Base-by-base conservation (phyloP, 2,113 vertebrate species). In the Ramphastos sulfuratus region DNA sequence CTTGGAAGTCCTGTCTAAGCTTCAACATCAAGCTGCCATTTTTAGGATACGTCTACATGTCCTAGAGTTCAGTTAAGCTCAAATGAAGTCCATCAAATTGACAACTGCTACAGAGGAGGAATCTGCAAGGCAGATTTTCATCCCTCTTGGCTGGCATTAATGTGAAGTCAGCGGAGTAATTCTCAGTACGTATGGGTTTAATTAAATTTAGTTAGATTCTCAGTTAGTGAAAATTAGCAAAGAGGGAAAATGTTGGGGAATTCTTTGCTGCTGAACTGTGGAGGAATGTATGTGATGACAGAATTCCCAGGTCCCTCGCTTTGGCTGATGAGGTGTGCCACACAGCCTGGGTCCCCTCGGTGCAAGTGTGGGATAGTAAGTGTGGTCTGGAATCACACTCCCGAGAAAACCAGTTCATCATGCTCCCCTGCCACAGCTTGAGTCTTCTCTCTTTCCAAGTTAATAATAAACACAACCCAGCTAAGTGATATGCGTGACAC, bases 391-490 rank as follows among this genome's bases (percentile, higher is more conserved):
- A 78, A 87, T 60, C 6, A 5, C 18, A 15, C 89, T 77, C 91
- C 81, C 0, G 3, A 82, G 92, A 80, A 52, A 81, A 50, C 48
- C 74, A 60, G 88, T 61, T 82, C 2, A 1, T 84, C 59, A 6
- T 7, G 81, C 84, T 94, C 66, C 88, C 0, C 28, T 18, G 1
- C 59, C 0, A 0, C 11, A 1, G 54, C 75, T 90, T 5, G 4
- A 88, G 65, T 37, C 67, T 35, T 90, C 89, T 95, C 81, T 85
- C 52, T 3, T 82, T 89, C 85, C n/a, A 7, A 86, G 75, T 89
- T 96, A 75, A 94, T 92, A 88, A 93, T 77, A 95, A 95, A 92
- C 94, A 94, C 78, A 64, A 33, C 66, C 89, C 74, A 77, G 74
- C 72, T 78, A 71, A 75, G 61, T 76, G 87, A 96, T 85, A 86